Percentiles rank a stretch among this genome's conserved stretches.
These are phyloP conservation scores for Tupaia tana DNA, from an alignment of 2,113 vertebrate genomes.

Conservation along the genomic window DNA sequence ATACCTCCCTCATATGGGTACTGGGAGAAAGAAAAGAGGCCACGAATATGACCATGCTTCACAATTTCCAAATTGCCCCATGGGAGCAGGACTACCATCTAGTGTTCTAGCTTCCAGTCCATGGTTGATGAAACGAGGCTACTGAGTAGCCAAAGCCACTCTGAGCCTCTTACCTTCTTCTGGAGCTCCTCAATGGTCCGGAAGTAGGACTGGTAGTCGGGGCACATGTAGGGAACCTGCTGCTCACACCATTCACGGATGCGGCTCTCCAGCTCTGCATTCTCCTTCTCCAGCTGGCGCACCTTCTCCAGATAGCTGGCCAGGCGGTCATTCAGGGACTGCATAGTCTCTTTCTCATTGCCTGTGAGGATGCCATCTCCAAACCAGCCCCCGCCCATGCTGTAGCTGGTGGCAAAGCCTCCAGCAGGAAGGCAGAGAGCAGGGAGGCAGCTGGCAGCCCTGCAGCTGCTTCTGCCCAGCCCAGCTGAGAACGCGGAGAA, in stretches of 20 bases:
- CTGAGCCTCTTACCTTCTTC: conserved; percentile 81
- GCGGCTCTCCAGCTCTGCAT: conserved; percentile 81
- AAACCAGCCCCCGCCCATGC: conserved; percentile 72
- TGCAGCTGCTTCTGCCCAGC: conserved; percentile 49
- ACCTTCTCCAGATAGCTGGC: conserved; percentile 86
- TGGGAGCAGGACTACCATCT: neutral
- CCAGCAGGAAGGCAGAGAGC: conserved; percentile 17
- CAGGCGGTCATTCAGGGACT: conserved; percentile 86
- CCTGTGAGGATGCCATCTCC: conserved; percentile 80
- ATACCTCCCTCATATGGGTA: neutral
- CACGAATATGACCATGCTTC: neutral
- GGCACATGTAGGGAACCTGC: conserved; percentile 80
- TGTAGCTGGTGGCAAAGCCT: conserved; percentile 57
- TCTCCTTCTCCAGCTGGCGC: conserved; percentile 83
- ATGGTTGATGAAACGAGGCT: neutral
- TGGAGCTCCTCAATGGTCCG: conserved; percentile 84
- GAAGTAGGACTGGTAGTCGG: conserved; percentile 86
- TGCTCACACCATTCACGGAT: conserved; percentile 89
- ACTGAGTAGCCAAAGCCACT: neutral
- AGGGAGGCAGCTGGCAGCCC: conserved; percentile 50
- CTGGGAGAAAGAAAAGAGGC: neutral
- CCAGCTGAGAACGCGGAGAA: conserved; percentile 53
- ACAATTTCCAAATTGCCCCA: neutral
- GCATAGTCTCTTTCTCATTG: conserved; percentile 88
- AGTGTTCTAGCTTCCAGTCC: neutral